Evolutionary conservation across 2,113 vertebrate species (phyloP).

Genomic region (Mus spicilegus): DNA sequence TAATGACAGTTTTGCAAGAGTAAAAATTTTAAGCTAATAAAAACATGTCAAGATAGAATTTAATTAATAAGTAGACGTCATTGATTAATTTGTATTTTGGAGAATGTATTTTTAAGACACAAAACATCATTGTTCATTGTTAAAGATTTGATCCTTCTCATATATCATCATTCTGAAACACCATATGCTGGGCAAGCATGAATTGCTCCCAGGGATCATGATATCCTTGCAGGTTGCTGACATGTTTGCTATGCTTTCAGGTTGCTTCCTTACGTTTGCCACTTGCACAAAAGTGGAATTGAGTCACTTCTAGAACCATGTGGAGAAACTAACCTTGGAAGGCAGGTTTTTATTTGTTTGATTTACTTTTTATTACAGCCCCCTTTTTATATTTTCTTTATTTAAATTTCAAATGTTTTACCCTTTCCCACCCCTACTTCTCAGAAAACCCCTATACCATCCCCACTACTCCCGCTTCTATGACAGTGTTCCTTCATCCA

Average conservation of each 20-base stretch:
- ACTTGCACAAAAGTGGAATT: neutral
- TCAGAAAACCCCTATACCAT: too few relatives aligned
- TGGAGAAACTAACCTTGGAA: neutral
- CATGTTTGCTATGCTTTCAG: neutral
- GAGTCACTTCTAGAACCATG: neutral
- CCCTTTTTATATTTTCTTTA: too few relatives aligned
- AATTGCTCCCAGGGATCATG: neutral
- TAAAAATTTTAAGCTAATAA: constrained; percentile 1
- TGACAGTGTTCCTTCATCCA: too few relatives aligned
- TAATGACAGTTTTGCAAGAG: neutral
- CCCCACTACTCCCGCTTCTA: too few relatives aligned
- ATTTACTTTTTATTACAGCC: too few relatives aligned
- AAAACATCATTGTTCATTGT: neutral
- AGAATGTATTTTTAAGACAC: neutral
- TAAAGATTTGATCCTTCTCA: neutral
- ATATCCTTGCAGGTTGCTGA: neutral
- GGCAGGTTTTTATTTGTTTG: too few relatives aligned
- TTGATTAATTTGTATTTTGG: neutral
- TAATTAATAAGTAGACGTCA: neutral
- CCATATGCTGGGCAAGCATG: neutral
- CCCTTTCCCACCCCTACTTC: too few relatives aligned
- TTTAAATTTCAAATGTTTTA: too few relatives aligned
- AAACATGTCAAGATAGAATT: constrained; percentile 1
- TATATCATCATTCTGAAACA: neutral
- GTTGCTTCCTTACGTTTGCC: neutral